These are phyloP conservation scores for Seira ritae DNA, from an alignment of 2,888 invertebrate genomes.

Conservation along the genomic window DNA sequence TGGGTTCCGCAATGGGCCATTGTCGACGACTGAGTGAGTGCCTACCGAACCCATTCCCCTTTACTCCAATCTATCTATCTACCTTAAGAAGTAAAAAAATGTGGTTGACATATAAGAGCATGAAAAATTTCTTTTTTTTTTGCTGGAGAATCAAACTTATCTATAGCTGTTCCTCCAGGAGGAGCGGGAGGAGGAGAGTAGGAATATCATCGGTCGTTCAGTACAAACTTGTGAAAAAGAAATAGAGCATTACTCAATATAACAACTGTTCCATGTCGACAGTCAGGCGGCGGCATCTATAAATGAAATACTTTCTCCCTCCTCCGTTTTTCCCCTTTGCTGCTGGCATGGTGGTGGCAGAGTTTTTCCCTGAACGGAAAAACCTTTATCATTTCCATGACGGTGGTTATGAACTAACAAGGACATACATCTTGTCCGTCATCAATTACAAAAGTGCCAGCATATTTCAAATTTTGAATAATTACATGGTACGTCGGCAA, in stretches of 20 bases:
- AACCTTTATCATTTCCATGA: slow-evolving; percentile 62
- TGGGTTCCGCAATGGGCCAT: neutral
- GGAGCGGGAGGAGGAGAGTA: neutral
- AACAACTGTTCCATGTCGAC: slow-evolving; percentile 60
- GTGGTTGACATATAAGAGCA: neutral
- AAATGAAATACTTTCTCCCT: slow-evolving; percentile 35
- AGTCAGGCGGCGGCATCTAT: slow-evolving; percentile 37
- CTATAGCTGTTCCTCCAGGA: neutral
- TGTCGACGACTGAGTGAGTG: neutral
- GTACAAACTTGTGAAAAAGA: slow-evolving; percentile 10
- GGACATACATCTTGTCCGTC: slow-evolving; percentile 64
- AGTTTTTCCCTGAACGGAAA: slow-evolving; percentile 38
- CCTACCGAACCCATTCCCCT: neutral
- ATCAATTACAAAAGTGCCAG: slow-evolving; percentile 69
- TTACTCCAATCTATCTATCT: too few species aligned
- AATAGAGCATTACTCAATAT: slow-evolving; percentile 45
- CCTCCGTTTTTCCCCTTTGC: neutral
- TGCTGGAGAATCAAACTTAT: neutral
- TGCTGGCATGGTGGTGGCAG: neutral
- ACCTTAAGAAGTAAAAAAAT: neutral
- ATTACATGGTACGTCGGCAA: slow-evolving; percentile 60
- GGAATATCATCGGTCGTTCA: neutral
- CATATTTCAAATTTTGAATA: slow-evolving; percentile 69
- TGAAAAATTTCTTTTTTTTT: neutral
- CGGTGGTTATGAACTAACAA: slow-evolving; percentile 50